phyloP scores from a whole-genome alignment of 2,888 invertebrate species.

The Parasteatoda lunata region DNA sequence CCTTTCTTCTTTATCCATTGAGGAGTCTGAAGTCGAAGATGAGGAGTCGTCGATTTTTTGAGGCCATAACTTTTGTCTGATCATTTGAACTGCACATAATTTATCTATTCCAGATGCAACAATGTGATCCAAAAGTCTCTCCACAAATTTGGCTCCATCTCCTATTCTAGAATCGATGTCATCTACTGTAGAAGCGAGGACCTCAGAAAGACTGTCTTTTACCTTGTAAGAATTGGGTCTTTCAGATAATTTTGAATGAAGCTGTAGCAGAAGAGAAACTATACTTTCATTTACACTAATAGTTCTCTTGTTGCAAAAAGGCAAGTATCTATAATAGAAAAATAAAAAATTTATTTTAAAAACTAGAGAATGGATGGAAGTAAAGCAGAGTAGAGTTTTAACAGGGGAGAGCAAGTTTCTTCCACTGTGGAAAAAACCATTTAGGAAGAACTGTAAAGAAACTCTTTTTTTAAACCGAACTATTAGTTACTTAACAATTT shows the following conservation, averaged over 20 bases:
- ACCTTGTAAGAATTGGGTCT: slow-evolving; percentile 84
- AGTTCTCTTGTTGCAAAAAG: slow-evolving; percentile 38
- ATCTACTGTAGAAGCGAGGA: neutral
- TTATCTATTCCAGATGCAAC: slow-evolving; percentile 19
- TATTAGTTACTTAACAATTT: neutral
- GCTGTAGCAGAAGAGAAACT: slow-evolving; percentile 88
- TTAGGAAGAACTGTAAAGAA: neutral
- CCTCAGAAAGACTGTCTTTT: slow-evolving; percentile 55
- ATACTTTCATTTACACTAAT: slow-evolving; percentile 80
- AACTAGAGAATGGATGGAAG: neutral
- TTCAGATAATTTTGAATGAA: slow-evolving; percentile 91
- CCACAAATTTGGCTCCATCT: slow-evolving; percentile 91
- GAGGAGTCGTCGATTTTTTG: slow-evolving; percentile 46
- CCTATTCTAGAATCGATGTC: slow-evolving; percentile 78
- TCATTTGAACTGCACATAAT: slow-evolving; percentile 78
- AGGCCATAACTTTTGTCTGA: slow-evolving; percentile 86
- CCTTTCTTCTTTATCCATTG: slow-evolving; percentile 85
- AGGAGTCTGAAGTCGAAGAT: slow-evolving; percentile 77
- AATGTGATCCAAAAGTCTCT: slow-evolving; percentile 80
- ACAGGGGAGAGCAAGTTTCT: no score
- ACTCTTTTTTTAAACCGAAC: neutral
- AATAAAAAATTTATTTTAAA: neutral
- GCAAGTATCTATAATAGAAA: slow-evolving; percentile 26
- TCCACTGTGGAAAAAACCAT: neutral
- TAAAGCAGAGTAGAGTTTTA: neutral